Base-by-base conservation (phyloP, 2,797 vertebrate genomes). In the Glyptemys insculpta region DNA sequence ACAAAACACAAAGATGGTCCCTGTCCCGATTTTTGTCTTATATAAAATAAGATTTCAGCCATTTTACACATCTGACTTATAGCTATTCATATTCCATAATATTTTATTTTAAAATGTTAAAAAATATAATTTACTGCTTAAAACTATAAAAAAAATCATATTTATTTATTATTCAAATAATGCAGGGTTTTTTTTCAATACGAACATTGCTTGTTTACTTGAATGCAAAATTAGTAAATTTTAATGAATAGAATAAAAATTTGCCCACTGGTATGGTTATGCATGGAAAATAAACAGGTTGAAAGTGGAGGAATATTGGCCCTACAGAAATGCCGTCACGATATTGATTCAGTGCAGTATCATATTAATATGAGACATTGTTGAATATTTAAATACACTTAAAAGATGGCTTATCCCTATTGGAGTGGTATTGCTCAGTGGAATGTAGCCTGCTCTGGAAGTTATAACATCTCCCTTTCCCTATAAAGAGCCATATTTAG, bases 381-480 rank as follows among this genome's bases (percentile, higher is more conserved):
- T 21, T 0, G 15, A 68, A 72, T 88, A 37, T 68, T 93, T 10
- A 12, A 85, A 80, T 90, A 81, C 50, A 50, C 79, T 56, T 86
- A 62, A 44, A 85, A 94, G 86, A 84, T 84, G 65, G 93, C 52
- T 65, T 80, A 83, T 34, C 57, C 56, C 49, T 34, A 14, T 29
- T 41, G 91, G 54, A 88, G 85, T 90, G 44, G 85, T 88, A 92
- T 74, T 87, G 84, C 57, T 79, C 87, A 81, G 1, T 91, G 94
- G 95, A 97, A 94, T 92, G 47, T 83, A 87, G 91, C 57, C 84
- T 94, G 72, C 62, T 89, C 65, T 92, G 54, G 29, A 78, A 87
- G 65, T 21, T 93, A 95, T 96, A 84, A 5, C 23, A 84, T 97
- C 97, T 97, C 68, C n/a, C 53, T 93, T 96, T 96, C 87, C 90